Evolutionary conservation across 2,113 vertebrate species (phyloP).

Genomic region (Gambusia affinis): DNA sequence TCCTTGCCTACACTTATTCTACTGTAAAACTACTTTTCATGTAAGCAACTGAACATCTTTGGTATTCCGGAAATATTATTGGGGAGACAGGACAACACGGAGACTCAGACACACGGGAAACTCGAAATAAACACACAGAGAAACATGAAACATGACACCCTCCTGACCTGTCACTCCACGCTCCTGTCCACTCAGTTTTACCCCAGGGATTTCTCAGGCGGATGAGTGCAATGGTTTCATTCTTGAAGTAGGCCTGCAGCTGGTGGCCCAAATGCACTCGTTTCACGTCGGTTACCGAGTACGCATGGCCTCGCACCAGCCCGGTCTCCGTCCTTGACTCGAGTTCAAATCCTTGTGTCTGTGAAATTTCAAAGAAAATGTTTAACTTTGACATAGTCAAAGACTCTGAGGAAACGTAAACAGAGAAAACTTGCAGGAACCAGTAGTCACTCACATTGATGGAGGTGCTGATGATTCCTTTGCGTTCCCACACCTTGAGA

Average conservation of each 20-base stretch:
- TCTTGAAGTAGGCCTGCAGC: constrained; percentile 80
- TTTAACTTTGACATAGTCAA: not conserved
- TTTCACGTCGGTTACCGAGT: constrained; percentile 88
- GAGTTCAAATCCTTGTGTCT: constrained; percentile 75
- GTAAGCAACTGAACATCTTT: too few relatives aligned
- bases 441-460: constrained; percentile 64
- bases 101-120: too few relatives aligned
- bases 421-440: not conserved
- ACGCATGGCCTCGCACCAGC: constrained; percentile 89
- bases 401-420: not conserved
- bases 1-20: too few relatives aligned
- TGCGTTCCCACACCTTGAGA: constrained; percentile 84
- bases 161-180: constrained; percentile 93
- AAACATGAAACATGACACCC: not conserved
- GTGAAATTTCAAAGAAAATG: not conserved
- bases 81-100: too few relatives aligned
- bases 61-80: too few relatives aligned
- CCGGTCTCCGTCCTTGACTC: constrained; percentile 82
- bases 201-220: constrained; percentile 96
- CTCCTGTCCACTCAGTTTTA: constrained; percentile 89
- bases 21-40: too few relatives aligned
- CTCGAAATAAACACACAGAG: too few relatives aligned
- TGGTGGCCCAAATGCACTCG: constrained; percentile 84
- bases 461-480: constrained; percentile 91
- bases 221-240: constrained; percentile 89